Percentiles rank a stretch among this genome's conserved stretches.
Conservation (phyloP, 2,113 vertebrate species). For the Poicephalus gulielmi region DNA sequence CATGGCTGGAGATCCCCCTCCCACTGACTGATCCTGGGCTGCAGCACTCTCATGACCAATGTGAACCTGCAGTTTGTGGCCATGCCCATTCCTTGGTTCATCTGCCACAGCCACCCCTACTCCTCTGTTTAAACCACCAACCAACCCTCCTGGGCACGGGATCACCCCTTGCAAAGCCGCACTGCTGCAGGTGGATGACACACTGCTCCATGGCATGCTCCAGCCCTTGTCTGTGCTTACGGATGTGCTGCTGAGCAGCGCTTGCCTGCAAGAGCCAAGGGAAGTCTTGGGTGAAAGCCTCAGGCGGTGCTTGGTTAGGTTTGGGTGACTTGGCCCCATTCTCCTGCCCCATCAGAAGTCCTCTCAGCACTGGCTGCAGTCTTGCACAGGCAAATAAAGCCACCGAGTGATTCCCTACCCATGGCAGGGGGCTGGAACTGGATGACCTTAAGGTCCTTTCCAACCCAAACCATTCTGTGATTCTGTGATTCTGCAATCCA, state of each 20-base stretch:
- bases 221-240: neutral
- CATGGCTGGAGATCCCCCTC: neutral
- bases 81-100: fast-evolving
- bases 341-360: neutral
- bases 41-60: neutral
- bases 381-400: neutral
- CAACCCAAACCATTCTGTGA: neutral
- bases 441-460: neutral
- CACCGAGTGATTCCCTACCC: neutral
- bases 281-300: neutral
- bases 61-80: neutral
- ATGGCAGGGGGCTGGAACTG: neutral
- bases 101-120: neutral
- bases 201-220: neutral
- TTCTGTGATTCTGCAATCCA: neutral
- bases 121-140: fast-evolving
- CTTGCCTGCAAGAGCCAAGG: fast-evolving
- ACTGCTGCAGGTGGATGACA: neutral
- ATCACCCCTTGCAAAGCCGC: neutral
- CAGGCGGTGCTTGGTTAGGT: neutral
- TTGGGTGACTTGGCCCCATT: fast-evolving
- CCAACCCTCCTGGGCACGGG: neutral
- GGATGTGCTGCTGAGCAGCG: fast-evolving
- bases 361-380: neutral
- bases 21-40: neutral